Evolutionary conservation across 2,797 vertebrate species (phyloP).

Genomic region (Carcharodon carcharias): DNA sequence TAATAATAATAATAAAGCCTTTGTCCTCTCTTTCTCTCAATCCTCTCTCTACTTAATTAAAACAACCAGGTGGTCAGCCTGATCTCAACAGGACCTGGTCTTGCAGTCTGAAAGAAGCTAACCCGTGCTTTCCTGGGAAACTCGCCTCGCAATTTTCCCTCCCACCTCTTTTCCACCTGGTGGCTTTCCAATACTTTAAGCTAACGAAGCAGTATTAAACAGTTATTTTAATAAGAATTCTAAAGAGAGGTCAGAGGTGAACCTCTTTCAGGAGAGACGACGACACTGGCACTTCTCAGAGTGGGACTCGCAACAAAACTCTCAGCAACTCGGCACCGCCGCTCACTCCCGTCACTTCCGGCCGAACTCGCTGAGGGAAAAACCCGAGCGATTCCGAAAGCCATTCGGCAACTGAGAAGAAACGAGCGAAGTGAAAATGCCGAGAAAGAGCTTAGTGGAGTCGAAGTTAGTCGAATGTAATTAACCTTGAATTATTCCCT

Average conservation of each 20-base stretch:
- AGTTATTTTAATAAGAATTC: not conserved
- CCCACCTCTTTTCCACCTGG: not conserved
- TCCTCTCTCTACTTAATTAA: not conserved
- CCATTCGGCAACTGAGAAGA: not conserved
- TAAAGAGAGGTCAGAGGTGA: not conserved
- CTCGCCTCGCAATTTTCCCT: not conserved
- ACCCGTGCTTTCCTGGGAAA: not conserved
- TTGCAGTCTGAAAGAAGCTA: not conserved
- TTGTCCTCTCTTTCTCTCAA: not conserved
- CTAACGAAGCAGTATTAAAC: not conserved
- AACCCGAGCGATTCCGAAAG: not conserved
- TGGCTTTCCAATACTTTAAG: not conserved
- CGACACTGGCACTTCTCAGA: not conserved
- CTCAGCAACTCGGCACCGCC: conserved; percentile 11
- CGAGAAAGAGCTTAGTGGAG: not conserved
- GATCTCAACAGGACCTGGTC: not conserved
- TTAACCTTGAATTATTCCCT: not conserved
- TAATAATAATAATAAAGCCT: not conserved
- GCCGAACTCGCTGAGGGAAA: not conserved
- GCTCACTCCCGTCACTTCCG: conserved; percentile 27
- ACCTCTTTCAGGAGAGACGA: not conserved
- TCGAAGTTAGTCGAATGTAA: not conserved
- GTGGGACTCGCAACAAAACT: conserved; percentile 23
- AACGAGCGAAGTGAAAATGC: not conserved
- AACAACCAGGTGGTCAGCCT: conserved; percentile 17